Percentiles rank a stretch among this genome's conserved stretches.
Conservation (phyloP, 1,140 invertebrate species). For the Gonioctena quinquepunctata region DNA sequence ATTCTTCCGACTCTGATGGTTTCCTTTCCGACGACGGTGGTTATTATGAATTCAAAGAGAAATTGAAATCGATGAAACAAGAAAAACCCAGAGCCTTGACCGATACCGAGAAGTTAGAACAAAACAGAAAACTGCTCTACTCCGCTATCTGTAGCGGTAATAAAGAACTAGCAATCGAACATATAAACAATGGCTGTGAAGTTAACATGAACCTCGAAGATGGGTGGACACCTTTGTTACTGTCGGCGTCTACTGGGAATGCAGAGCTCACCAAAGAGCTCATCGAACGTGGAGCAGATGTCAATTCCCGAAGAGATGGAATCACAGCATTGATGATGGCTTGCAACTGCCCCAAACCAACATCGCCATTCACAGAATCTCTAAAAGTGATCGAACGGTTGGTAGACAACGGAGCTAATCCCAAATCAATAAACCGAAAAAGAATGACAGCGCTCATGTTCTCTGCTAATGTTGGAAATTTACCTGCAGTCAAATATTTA, state of each 20-base stretch:
- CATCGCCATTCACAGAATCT: slow-evolving; percentile 31
- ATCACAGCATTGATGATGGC: slow-evolving; percentile 43
- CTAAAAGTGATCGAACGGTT: slow-evolving; percentile 36
- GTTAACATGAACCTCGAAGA: slow-evolving; percentile 36
- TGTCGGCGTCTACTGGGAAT: slow-evolving; percentile 40
- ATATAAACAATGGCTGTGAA: slow-evolving; percentile 35
- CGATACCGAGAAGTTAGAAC: slow-evolving; percentile 23
- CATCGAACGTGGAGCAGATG: slow-evolving; percentile 39
- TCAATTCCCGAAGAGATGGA: slow-evolving; percentile 40
- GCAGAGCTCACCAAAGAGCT: slow-evolving; percentile 34
- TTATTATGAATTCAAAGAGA: slow-evolving; percentile 30
- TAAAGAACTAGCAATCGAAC: slow-evolving; percentile 11
- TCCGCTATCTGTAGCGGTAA: slow-evolving; percentile 25
- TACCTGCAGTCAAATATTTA: slow-evolving; percentile 51
- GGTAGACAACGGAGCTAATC: slow-evolving; percentile 45
- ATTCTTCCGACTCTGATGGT: slow-evolving; percentile 36
- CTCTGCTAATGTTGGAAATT: slow-evolving; percentile 55
- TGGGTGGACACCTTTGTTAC: slow-evolving; percentile 42
- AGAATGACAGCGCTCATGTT: slow-evolving; percentile 58
- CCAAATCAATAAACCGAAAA: slow-evolving; percentile 54
- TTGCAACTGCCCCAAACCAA: slow-evolving; percentile 40
- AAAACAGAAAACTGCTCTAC: slow-evolving; percentile 21
- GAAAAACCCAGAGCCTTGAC: slow-evolving; percentile 16
- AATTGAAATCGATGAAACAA: slow-evolving; percentile 6
- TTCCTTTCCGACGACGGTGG: slow-evolving; percentile 33